Evolutionary conservation across 2,888 invertebrate species (phyloP), one percentile per base, ranked within the genome.

Genomic region (Pseudococcus jackbeardsleyi): DNA sequence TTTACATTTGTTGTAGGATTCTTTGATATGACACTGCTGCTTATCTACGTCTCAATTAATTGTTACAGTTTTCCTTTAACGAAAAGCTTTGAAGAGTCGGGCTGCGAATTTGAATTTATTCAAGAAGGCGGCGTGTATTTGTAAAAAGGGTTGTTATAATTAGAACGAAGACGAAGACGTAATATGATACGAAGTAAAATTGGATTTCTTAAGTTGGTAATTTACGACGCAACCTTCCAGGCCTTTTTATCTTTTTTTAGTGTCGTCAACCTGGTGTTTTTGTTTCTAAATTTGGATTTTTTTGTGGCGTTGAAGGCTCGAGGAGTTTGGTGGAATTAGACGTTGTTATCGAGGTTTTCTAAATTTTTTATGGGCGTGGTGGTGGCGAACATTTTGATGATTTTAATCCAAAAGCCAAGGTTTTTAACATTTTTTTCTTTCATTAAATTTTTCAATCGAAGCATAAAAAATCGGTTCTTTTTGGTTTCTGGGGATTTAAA

Each of bases 81-180:
- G 68, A 72, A 72, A 26, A 33, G 26, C 68, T 72, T 72, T 72
- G 68, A 72, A 72, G 68, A 72, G 15, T 72, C 68, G 68, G 15
- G 68, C 22, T 72, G 3, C 68, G 68, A 72, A 72, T 72, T 72
- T 72, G 33, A 72, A 72, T 72, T 72, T 72, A 72, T 72, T 72
- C 12, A 72, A 72, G 68, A 33, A 33, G 59, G 59, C 26, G 26
- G 26, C 26, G 26, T 3, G 26, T 72, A 72, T 72, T 72, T 72
- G 68, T 33, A 72, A 72, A 72, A 72, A 33, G 68, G 68, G 12
- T 22, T 72, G 68, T 72, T 72, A 72, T 72, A 72, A 72, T 72
- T 72, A 72, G 68, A 26, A 33, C 33, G 26, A 59, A 5, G 19
- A 59, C 59, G 59, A 19, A 26, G 26, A 8, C 12, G 26, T 72